Evolutionary conservation across 92 coral and sea anemone species (phyloP).

Genomic region (Nematostella vectensis): DNA sequence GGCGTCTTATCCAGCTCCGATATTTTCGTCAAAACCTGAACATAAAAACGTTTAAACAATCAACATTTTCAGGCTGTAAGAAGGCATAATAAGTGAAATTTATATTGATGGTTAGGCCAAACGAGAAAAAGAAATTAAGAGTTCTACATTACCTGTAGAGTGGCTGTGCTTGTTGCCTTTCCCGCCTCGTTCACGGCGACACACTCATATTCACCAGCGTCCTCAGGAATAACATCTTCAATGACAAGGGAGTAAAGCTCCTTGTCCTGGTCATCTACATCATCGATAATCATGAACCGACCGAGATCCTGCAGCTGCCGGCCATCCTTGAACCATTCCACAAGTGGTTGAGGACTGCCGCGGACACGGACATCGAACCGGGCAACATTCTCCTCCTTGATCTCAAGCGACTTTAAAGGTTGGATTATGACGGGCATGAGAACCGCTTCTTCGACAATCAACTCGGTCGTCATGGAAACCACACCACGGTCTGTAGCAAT

Average conservation of each 20-base stretch:
- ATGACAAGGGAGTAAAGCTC: conserved; percentile 85
- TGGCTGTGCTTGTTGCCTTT: conserved; percentile 45
- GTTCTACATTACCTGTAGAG: conserved; percentile 36
- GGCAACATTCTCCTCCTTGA: conserved; percentile 49
- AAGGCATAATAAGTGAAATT: too few species aligned
- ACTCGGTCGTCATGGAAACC: conserved; percentile 44
- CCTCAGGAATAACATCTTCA: conserved; percentile 67
- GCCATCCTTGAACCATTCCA: conserved; percentile 88
- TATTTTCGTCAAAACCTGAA: neutral
- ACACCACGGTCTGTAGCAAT: conserved; percentile 51
- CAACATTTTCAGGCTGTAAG: too few species aligned
- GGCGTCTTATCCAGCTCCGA: conserved; percentile 30
- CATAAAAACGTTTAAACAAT: too few species aligned
- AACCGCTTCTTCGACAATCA: conserved; percentile 41
- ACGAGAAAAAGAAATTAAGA: too few species aligned
- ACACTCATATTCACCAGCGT: conserved; percentile 84
- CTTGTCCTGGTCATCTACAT: conserved; percentile 81
- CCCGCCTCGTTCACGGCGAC: conserved; percentile 98
- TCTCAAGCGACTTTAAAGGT: conserved; percentile 56
- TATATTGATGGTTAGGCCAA: too few species aligned
- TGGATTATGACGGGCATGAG: conserved; percentile 55
- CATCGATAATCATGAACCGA: conserved; percentile 85
- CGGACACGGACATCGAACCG: conserved; percentile 62
- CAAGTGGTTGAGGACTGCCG: conserved; percentile 75
- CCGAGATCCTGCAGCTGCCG: conserved; percentile 56